A percentile compares a stretch with the other conserved stretches of the same genome.
Evolutionary conservation across 2,797 vertebrate species (phyloP).

Genomic region (Aphelocoma californica): DNA sequence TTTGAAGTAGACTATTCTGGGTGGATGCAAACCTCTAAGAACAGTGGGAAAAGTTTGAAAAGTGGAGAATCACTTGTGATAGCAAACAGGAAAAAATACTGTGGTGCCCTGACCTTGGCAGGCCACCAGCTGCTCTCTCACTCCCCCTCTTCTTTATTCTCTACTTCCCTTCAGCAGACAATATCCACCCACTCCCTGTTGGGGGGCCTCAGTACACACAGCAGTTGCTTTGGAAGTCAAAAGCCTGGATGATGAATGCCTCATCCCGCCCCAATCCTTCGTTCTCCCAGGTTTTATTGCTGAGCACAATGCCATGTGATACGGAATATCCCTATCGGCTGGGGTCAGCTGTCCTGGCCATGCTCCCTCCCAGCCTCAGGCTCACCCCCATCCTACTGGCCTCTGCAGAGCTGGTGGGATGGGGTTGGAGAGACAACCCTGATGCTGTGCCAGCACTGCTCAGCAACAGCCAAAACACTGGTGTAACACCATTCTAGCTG

Average conservation of each 20-base stretch:
- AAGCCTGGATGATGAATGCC: not conserved
- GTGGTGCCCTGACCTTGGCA: not conserved
- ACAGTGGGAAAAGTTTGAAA: not conserved
- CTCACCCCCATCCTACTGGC: not conserved
- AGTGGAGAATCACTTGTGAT: not conserved
- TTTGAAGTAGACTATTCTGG: not conserved
- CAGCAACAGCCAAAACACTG: not conserved
- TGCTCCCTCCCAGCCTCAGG: not conserved
- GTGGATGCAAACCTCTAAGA: not conserved
- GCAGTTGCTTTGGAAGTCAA: not conserved
- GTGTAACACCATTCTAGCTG: not conserved
- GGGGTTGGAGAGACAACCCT: not conserved
- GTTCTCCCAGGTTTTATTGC: not conserved
- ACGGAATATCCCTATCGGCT: fast-evolving
- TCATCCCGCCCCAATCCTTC: not conserved
- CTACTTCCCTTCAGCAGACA: not conserved
- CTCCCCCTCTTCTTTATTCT: not conserved
- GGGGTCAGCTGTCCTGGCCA: not conserved
- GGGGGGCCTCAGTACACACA: too few relatives aligned
- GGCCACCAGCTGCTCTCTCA: not conserved
- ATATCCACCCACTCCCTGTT: not conserved
- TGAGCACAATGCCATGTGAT: not conserved
- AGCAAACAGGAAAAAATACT: not conserved
- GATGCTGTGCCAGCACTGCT: not conserved
- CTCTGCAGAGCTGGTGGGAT: not conserved